Evolutionary conservation across 23 tunicate species (phyloP).

Genomic region (Botrylloides violaceus): DNA sequence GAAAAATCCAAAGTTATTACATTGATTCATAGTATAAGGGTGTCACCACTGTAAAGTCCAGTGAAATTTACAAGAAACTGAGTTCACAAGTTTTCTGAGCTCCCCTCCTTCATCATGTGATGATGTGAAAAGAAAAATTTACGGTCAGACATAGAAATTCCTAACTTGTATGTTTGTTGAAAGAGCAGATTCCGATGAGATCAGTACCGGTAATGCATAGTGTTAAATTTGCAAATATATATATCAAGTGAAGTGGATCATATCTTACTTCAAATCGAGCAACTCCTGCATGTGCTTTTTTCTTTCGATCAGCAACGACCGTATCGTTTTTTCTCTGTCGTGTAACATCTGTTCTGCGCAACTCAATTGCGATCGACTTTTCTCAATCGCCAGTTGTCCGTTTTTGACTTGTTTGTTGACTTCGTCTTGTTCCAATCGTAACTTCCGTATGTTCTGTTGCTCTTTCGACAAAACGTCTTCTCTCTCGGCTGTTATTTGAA

Average conservation of each 20-base stretch:
- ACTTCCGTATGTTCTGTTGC: constrained; percentile 31
- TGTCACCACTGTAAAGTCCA: too few species aligned
- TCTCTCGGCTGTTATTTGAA: constrained; percentile 78
- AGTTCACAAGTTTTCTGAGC: not conserved
- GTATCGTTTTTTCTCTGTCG: constrained; percentile 38
- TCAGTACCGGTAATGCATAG: too few species aligned
- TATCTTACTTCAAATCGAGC: constrained; percentile 65
- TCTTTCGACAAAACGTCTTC: constrained; percentile 54
- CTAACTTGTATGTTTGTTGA: too few species aligned
- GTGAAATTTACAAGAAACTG: not conserved
- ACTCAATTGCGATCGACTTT: constrained; percentile 36
- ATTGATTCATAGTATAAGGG: too few species aligned
- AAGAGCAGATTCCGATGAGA: too few species aligned
- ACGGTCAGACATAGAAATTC: too few species aligned
- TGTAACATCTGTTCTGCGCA: constrained; percentile 41
- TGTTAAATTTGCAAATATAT: too few species aligned
- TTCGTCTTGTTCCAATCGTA: constrained; percentile 57
- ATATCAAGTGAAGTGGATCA: too few species aligned
- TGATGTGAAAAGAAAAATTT: too few species aligned
- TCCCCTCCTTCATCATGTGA: too few species aligned
- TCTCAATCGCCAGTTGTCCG: constrained; percentile 28
- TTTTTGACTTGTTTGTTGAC: constrained; percentile 25
- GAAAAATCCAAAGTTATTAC: too few species aligned
- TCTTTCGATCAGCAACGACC: constrained; percentile 49
- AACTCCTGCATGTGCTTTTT: constrained; percentile 62